Evolutionary conservation across 2,888 invertebrate species (phyloP), one percentile per base, ranked within the genome.

Genomic region (Ichneumoninae sp.): DNA sequence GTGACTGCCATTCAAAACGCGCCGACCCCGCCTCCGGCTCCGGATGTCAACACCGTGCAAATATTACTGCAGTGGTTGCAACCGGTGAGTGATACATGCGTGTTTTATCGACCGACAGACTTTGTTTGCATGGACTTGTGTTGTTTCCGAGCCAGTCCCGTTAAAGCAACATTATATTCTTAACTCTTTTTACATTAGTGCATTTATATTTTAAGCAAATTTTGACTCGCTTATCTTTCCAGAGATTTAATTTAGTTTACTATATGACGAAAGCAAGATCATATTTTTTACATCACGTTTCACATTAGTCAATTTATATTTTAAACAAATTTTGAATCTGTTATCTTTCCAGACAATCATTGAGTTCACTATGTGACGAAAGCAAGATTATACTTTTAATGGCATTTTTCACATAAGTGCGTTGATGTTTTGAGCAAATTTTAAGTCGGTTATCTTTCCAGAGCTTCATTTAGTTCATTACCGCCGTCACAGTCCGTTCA

Each of bases 51-150:
- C 89, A 95, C 96, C 72, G 94, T 95, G 87, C 96, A 96, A 92
- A 95, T 96, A 84, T 95, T 97, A 86, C 93, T 96, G 80, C 94
- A 96, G 78, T 97, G 97, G 97, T 94, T 97, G 87, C 95, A 95
- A 90, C 95, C 94, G 74, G 93, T 93, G 87, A 92, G 90, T 84
- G 26, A 16, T 30, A 40, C 8, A 33, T 6, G 16, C 33, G 3
- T 19, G 44, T 16, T 54, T 54, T 19, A 19, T 54, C 19, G 19
- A 19, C 19, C 6, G 52, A 16, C 52, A 19, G 19, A 54, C 19
- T 16, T 16, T 8, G 8, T 40, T 40, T 47, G 16, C 13, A 16
- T 16, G 44, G 3, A 40, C 40, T 10, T 40, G 10, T 10, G 40
- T 40, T 0, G 40, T 40, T 40, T 40, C 10, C 10, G 2, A 40